Conservation (phyloP, 23 tunicate species). For the Clavelina lepadiformis region DNA sequence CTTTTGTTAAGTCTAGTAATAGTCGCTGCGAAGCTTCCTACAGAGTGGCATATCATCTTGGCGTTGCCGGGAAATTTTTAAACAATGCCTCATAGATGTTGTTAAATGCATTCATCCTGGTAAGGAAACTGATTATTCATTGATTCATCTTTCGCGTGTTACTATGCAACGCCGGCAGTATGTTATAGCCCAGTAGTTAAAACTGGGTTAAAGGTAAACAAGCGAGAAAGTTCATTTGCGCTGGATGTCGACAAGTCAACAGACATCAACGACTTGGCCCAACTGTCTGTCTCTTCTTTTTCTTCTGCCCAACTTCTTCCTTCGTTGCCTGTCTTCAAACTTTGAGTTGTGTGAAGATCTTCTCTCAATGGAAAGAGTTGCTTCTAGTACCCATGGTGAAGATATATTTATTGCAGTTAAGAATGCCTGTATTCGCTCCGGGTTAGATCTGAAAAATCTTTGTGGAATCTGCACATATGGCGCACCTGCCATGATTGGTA, state of each 20-base stretch:
- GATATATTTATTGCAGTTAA: slow-evolving; percentile 29
- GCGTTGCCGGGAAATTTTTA: slow-evolving; percentile 21
- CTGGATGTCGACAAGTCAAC: slow-evolving; percentile 29
- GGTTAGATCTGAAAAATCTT: slow-evolving; percentile 22
- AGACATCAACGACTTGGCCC: slow-evolving; percentile 36
- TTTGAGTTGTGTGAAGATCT: slow-evolving; percentile 22
- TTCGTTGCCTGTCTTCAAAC: slow-evolving; percentile 16
- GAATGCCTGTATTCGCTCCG: slow-evolving; percentile 30
- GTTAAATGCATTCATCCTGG: slow-evolving; percentile 42
- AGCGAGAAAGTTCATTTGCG: slow-evolving; percentile 18
- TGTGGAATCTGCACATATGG: slow-evolving; percentile 33
- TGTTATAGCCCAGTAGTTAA: too few relatives aligned
- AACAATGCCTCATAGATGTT: slow-evolving; percentile 21
- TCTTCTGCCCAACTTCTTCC: too few relatives aligned
- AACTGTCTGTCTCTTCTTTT: slow-evolving; percentile 19
- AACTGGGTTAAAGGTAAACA: slow-evolving; percentile 22
- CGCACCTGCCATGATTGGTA: slow-evolving; percentile 40
- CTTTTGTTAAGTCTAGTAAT: slow-evolving; percentile 21
- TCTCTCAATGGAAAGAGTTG: slow-evolving; percentile 26
- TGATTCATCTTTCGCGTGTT: slow-evolving; percentile 24
- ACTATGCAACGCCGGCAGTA: slow-evolving; percentile 20
- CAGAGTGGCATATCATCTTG: slow-evolving; percentile 47
- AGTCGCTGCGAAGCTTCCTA: slow-evolving; percentile 32
- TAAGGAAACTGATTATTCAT: slow-evolving; percentile 28
- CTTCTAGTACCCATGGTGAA: slow-evolving; percentile 16